Base-by-base conservation (phyloP, 2,888 invertebrate species). In the Linyphia triangularis region DNA sequence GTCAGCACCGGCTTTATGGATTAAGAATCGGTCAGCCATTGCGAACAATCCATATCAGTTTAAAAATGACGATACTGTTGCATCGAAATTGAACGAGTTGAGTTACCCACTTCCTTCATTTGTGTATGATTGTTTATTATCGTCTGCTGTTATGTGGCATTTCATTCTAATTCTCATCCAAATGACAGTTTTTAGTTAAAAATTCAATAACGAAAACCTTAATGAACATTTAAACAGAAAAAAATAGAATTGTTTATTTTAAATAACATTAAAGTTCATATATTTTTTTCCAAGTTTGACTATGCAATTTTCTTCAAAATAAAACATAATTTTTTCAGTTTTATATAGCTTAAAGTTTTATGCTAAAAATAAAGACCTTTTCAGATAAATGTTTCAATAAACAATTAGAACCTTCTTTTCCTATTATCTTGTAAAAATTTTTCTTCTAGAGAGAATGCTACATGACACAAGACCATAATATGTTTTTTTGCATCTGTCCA, bases 1-100 rank as follows among this genome's bases (percentile, higher is more conserved):
- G 97, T 98, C 89, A 97, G 97, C 93, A 98, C 98, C 91, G 98
- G 98, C 91, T 98, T 98, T 94, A 95, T 98, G 93, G 97, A 98
- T 94, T 98, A 91, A 33, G 16, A 30, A 26, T 63, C 24, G 33
- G 3, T n/a, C 10, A 26, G 28, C 43, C 67, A 51, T 7, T 19
- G 28, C n/a, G 57, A 28, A 67, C 43, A 28, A 82, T 51, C 28
- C 5, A 37, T 10, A 28, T 13, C 59, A 70, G 33, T 40, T 33
- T 26, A 63, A 83, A 40, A 77, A 67, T 22, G 57, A 85, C 61
- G 77, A 69, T 77, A 85, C 67, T n/a, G 78, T 72, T 63, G 78
- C 85, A 85, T 85, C 85, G 85, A 85, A 85, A 69, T 85, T 40
- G 67, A 61, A 40, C 43, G 70, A 72, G 70, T 69, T 67, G 51